A percentile compares a stretch with the other conserved stretches of the same genome.
phyloP scores from a whole-genome alignment of 2,888 invertebrate species.

The Drosophila setosimentum region DNA sequence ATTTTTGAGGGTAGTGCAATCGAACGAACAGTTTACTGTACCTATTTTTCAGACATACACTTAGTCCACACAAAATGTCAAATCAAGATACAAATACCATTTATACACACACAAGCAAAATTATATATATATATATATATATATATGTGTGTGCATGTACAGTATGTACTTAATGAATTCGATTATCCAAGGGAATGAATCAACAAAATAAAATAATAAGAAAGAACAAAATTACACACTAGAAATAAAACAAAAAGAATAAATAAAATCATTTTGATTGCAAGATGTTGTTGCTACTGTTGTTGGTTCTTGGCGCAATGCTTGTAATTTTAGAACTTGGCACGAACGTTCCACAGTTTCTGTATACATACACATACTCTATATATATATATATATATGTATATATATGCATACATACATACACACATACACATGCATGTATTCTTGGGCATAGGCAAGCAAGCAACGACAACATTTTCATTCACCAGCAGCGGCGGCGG shows the following conservation, averaged over 20 bases:
- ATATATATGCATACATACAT: background rate
- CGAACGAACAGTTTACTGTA: slow-evolving; percentile 16
- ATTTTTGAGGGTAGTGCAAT: background rate
- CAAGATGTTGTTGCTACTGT: slow-evolving; percentile 27
- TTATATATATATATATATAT: background rate
- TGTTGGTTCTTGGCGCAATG: slow-evolving; percentile 40
- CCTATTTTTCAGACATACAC: background rate
- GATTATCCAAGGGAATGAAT: slow-evolving; percentile 62
- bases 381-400: background rate
- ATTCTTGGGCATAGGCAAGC: slow-evolving; percentile 32
- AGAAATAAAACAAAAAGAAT: slow-evolving; percentile 4
- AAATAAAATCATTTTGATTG: slow-evolving; percentile 55
- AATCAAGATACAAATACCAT: slow-evolving; percentile 1
- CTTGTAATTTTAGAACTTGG: slow-evolving; percentile 79
- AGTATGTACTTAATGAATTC: slow-evolving; percentile 49
- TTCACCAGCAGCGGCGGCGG: slow-evolving; percentile 36
- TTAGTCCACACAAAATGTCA: slow-evolving; percentile 6
- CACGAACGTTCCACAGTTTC: slow-evolving; percentile 47
- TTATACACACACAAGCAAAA: background rate
- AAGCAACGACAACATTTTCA: slow-evolving; percentile 54
- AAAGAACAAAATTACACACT: slow-evolving; percentile 1
- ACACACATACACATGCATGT: background rate
- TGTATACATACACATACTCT: slow-evolving; percentile 25
- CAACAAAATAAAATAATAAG: slow-evolving; percentile 24
- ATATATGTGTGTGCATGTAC: slow-evolving; percentile 1